Evolutionary conservation across 2,888 invertebrate genomes (phyloP), one percentile per base, ranked within the genome.

Genomic region (Lamproptera curius): DNA sequence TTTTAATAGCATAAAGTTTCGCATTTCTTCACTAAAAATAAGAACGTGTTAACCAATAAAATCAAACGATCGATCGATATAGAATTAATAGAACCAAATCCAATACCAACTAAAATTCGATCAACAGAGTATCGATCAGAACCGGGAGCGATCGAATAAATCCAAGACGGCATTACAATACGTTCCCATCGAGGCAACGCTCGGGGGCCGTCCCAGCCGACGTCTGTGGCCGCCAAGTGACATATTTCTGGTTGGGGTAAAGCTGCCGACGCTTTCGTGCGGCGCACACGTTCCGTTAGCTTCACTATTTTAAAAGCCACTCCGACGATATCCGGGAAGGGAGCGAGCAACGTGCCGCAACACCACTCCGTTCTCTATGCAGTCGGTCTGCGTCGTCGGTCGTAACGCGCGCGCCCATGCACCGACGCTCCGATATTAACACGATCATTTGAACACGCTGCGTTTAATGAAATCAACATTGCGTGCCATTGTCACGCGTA

Each of bases 221-320:
- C 54, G 54, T 55, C 54, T 52, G 62, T 56, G 59, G 62, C 65
- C 71, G 71, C 71, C 79, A 76, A 85, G 81, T 81, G 84, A 84
- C 82, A 84, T 70, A 82, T 83, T 84, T 82, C 67, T 73, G 69
- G 73, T 75, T 74, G 70, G 80, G 81, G 80, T 82, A 85, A 80
- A 86, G 73, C 80, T 73, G 70, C 71, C 75, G 83, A 78, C 76
- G 83, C 85, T 84, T 84, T 84, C 81, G 82, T 83, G 73, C 84
- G 65, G 79, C 76, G 74, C 74, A 82, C 83, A 81, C 84, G 85
- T 83, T 82, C 80, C 83, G 84, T 82, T 84, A 76, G 79, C 74
- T 84, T 82, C 85, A 84, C 81, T 86, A 85, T 84, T 86, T 82
- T 79, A 84, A 83, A 85, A 84, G 80, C 77, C 76, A 80, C 81